These are phyloP conservation scores for Pomacea canaliculata DNA, from an alignment of 2,888 invertebrate genomes.

Conservation along the genomic window DNA sequence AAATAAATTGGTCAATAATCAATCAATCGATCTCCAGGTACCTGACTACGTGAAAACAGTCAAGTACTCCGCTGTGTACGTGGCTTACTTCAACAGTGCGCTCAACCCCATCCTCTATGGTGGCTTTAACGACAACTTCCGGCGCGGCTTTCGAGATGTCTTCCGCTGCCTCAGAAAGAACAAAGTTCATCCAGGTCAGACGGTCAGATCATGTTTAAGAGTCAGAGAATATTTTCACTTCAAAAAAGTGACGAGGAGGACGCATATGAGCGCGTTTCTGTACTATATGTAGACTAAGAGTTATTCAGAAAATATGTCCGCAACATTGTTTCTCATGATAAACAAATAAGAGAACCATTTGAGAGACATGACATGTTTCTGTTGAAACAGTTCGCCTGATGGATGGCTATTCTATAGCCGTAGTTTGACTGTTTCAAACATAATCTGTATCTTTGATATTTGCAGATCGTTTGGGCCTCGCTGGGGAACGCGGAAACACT, in stretches of 20 bases:
- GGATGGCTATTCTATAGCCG: no score
- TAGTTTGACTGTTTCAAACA: no score
- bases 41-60: slow-evolving; percentile 41
- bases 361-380: no score
- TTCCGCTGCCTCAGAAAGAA: slow-evolving; percentile 49
- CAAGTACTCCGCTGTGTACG: slow-evolving; percentile 51
- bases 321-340: no score
- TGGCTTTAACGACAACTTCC: slow-evolving; percentile 60
- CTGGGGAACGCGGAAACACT: background rate
- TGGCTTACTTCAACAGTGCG: slow-evolving; percentile 58
- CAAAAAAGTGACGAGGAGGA: no score
- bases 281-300: background rate
- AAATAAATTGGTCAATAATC: no score
- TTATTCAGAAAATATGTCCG: no score
- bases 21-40: slow-evolving; percentile 30
- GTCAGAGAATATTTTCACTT: no score
- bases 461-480: background rate
- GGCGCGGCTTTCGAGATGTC: slow-evolving; percentile 53
- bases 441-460: background rate
- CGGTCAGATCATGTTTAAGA: background rate
- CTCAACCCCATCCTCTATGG: slow-evolving; percentile 58
- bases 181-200: slow-evolving; percentile 48
- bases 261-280: no score
- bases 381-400: no score
- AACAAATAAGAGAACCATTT: no score